Conservation (phyloP, 2,797 vertebrate genomes). For the Poeciliopsis paucimaculata region DNA sequence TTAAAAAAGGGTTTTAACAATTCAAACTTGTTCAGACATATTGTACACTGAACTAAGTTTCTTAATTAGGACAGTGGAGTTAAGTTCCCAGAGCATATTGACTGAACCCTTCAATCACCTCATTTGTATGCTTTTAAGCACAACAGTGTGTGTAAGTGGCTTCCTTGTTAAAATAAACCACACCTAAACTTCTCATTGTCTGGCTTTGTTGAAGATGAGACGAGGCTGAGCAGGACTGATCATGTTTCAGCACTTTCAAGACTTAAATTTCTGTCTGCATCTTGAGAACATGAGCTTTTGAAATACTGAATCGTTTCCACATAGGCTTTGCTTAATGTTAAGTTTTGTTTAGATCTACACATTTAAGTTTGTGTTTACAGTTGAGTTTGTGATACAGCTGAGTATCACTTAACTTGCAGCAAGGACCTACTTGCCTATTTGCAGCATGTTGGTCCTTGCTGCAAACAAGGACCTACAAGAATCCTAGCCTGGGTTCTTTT, state of each 20-base stretch:
- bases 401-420: not conserved
- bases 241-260: not conserved
- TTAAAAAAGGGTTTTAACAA: not conserved
- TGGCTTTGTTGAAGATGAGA: not conserved
- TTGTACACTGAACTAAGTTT: not conserved
- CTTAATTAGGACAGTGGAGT: not conserved
- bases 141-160: not conserved
- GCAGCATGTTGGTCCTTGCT: not conserved
- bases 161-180: not conserved
- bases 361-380: not conserved
- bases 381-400: not conserved
- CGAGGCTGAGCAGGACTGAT: not conserved
- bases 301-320: not conserved
- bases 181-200: not conserved
- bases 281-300: not conserved
- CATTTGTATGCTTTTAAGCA: not conserved
- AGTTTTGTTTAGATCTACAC: not conserved
- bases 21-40: not conserved
- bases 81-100: not conserved
- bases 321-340: not conserved
- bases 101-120: not conserved
- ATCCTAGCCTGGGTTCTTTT: not conserved
- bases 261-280: not conserved
- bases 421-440: not conserved
- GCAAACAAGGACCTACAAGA: not conserved